Percentiles rank a stretch among this genome's conserved stretches.
Conservation (phyloP, 2,888 invertebrate species). For the Therioaphis trifolii region DNA sequence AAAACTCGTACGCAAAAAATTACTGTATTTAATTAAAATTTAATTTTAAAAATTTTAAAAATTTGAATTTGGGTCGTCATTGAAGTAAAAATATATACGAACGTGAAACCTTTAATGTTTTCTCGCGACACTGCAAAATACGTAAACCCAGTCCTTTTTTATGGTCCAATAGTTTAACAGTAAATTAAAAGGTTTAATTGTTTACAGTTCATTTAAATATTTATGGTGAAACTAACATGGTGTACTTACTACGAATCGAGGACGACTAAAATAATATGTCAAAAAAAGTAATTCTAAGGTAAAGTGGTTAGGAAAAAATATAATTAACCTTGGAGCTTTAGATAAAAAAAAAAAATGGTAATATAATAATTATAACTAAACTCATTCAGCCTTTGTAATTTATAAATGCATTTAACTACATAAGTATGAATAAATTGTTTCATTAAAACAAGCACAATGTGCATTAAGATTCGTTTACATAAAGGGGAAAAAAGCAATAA, state of each 20-base stretch:
- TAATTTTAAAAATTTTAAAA: neutral
- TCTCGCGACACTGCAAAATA: neutral
- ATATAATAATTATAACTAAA: too few relatives aligned
- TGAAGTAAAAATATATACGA: neutral
- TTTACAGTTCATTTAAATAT: conserved; percentile 29
- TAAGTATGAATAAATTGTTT: too few relatives aligned
- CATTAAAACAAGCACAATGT: too few relatives aligned
- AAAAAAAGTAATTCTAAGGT: too few relatives aligned
- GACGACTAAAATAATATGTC: neutral
- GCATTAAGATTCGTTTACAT: too few relatives aligned
- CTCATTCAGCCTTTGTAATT: too few relatives aligned
- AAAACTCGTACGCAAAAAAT: neutral
- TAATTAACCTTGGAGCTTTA: too few relatives aligned
- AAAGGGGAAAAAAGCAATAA: too few relatives aligned
- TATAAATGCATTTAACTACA: too few relatives aligned
- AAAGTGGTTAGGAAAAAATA: too few relatives aligned
- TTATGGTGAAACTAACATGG: neutral
- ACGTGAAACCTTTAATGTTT: conserved; percentile 22
- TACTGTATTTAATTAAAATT: neutral
- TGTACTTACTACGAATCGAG: neutral
- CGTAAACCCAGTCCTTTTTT: neutral
- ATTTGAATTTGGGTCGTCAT: conserved; percentile 9
- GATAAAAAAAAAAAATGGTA: too few relatives aligned
- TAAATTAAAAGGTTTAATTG: conserved; percentile 34
- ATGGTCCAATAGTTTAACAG: conserved; percentile 16